Evolutionary conservation across 2,888 invertebrate genomes (phyloP), one percentile per base, ranked within the genome.

Genomic region (Halictus quadricinctus): DNA sequence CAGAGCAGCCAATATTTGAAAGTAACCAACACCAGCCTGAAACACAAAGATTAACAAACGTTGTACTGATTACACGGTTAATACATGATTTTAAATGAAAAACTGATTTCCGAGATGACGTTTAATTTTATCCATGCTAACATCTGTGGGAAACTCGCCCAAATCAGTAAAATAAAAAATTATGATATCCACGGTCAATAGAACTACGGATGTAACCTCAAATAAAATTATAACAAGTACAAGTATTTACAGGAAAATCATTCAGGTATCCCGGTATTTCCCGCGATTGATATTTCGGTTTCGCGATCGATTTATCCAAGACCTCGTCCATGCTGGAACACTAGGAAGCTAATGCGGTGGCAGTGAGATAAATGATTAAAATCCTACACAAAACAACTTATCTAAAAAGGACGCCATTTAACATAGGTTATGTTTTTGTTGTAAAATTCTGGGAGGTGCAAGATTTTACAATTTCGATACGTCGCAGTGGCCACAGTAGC

Each of bases 1-100:
- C 0, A 97, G 87, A n/a, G 97, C 95, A 70, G 97, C 95, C 3
- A 97, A 93, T 43, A 96, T 94, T 93, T 97, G 97, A 82, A 97
- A 96, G 73, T 96, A 95, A 5, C 97, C 97, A 86, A 96, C 96
- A 0, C 97, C 97, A 66, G 97, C 97, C 96, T 97, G 94, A 1
- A 91, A 90, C 83, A 85, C 12, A 75, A 76, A 50, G 41, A 54
- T n/a, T 76, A 41, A 50, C 36, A 2, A 10, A 50, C 18, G 13
- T 70, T 69, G 18, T 43, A 43, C 25, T 4, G 25, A 70, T 54
- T 43, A 36, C 12, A 73, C 21, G 18, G 7, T 21, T 41, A 13
- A 81, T 41, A 25, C 21, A 41, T 58, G 18, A 66, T 72, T 48
- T 21, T 25, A n/a, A n/a, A 15, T 48, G 64, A 73, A 46, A 36